Percentiles rank a stretch among this genome's conserved stretches.
These are phyloP conservation scores for Phasia obesa DNA, from an alignment of 2,888 invertebrate genomes.

Conservation along the genomic window DNA sequence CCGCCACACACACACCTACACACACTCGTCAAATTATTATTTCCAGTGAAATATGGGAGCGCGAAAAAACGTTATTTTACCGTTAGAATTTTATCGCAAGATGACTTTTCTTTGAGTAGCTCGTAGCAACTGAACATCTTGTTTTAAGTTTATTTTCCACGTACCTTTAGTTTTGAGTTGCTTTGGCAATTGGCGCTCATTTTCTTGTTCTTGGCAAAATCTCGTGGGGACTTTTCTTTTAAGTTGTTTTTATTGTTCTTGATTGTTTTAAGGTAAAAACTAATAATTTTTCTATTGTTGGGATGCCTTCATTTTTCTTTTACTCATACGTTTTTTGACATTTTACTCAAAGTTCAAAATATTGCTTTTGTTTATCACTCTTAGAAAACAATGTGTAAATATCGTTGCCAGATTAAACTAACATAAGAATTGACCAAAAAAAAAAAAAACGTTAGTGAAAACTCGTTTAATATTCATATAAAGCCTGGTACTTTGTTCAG, in stretches of 20 bases:
- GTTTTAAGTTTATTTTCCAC: slow-evolving; percentile 30
- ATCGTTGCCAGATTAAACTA: too few relatives aligned
- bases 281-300: background rate
- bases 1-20: background rate
- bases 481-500: too few relatives aligned
- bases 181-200: slow-evolving; percentile 37
- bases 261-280: background rate
- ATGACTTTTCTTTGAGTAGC: slow-evolving; percentile 58
- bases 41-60: background rate
- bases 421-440: too few relatives aligned
- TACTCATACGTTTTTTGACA: too few relatives aligned
- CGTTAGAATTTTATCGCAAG: slow-evolving; percentile 27
- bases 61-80: slow-evolving; percentile 32
- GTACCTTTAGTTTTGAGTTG: slow-evolving; percentile 54
- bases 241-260: background rate
- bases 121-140: slow-evolving; percentile 52
- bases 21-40: slow-evolving; percentile 7
- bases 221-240: slow-evolving; percentile 11
- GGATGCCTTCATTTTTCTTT: too few relatives aligned
- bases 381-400: too few relatives aligned
- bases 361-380: too few relatives aligned
- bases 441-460: too few relatives aligned
- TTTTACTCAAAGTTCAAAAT: too few relatives aligned
- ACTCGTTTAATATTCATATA: too few relatives aligned
- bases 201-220: slow-evolving; percentile 38